Evolutionary conservation across 1,140 invertebrate species (phyloP).

Genomic region (Aplysia californica): DNA sequence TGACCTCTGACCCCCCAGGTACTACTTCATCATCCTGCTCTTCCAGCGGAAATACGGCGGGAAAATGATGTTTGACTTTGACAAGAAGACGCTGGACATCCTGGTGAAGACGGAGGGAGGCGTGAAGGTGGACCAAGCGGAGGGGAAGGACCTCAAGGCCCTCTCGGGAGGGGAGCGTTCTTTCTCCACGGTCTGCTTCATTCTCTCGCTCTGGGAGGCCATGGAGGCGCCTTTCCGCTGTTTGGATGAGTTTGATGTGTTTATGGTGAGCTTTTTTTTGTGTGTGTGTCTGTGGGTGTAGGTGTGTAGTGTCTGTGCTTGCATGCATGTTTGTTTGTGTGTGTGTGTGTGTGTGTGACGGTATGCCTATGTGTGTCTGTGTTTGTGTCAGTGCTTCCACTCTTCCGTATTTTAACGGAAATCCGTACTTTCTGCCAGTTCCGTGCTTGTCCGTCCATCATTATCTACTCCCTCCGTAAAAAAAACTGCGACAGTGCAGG

Average conservation of each 20-base stretch:
- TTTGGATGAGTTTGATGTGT: conserved; percentile 98
- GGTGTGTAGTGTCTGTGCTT: neutral
- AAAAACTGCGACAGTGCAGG: no score
- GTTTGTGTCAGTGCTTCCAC: no score
- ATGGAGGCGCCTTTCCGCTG: conserved; percentile 93
- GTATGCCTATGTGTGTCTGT: neutral
- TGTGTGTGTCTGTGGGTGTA: neutral
- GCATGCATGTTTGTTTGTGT: neutral
- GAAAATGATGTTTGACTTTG: conserved; percentile 65
- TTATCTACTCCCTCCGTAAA: no score
- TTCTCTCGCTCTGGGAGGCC: conserved; percentile 92
- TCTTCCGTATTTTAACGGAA: neutral
- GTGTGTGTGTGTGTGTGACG: no score
- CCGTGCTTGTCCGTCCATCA: no score
- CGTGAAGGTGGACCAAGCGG: conserved; percentile 28
- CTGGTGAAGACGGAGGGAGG: conserved; percentile 47
- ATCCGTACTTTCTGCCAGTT: neutral
- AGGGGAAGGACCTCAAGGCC: conserved; percentile 72
- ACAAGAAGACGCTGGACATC: conserved; percentile 58
- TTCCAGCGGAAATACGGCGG: conserved; percentile 61
- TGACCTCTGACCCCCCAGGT: no score
- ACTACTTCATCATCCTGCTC: conserved; percentile 61
- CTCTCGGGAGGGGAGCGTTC: conserved; percentile 96
- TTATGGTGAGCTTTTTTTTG: conserved; percentile 77
- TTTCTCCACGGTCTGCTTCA: conserved; percentile 93